Percentiles rank a stretch among this genome's conserved stretches.
Evolutionary conservation across 2,113 vertebrate species (phyloP).

Genomic region (Polypterus bichir): DNA sequence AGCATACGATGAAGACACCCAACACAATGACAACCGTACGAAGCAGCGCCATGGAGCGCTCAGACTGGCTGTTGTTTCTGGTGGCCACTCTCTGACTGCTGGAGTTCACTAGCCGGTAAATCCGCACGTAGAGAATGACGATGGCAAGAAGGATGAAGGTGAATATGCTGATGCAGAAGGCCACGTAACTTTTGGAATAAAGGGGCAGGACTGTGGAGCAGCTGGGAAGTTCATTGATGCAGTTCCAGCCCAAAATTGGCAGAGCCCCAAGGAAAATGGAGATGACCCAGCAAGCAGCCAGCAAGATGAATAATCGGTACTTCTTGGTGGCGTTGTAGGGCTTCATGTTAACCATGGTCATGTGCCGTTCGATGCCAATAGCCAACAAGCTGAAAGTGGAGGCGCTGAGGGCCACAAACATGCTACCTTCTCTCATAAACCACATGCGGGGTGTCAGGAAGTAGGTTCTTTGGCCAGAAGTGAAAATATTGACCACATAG

Average conservation of each 20-base stretch:
- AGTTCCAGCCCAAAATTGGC: conserved; percentile 60
- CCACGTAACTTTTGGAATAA: conserved; percentile 53
- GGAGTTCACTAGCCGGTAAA: conserved; percentile 56
- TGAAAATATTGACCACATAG: conserved; percentile 55
- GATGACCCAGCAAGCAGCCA: conserved; percentile 53
- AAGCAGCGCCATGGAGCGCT: conserved; percentile 49
- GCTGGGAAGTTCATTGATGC: conserved; percentile 30
- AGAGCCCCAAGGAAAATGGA: conserved; percentile 49
- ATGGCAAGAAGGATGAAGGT: conserved; percentile 49
- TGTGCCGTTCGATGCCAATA: conserved; percentile 56
- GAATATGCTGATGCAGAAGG: conserved; percentile 57
- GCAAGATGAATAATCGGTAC: conserved; percentile 41
- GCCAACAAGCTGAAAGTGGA: conserved; percentile 59
- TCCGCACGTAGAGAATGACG: conserved; percentile 54
- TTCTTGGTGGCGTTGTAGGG: conserved; percentile 46
- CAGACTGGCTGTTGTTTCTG: conserved; percentile 37
- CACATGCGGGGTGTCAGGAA: conserved; percentile 47
- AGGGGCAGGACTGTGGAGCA: conserved; percentile 60
- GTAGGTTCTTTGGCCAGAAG: conserved; percentile 43
- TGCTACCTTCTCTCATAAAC: conserved; percentile 57
- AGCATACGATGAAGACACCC: conserved; percentile 52
- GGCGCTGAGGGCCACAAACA: conserved; percentile 58
- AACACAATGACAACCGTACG: conserved; percentile 56
- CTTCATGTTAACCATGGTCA: conserved; percentile 56
- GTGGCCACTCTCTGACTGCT: conserved; percentile 43